Base-by-base conservation (phyloP, 2,113 vertebrate species). In the Pycnonotus jocosus region DNA sequence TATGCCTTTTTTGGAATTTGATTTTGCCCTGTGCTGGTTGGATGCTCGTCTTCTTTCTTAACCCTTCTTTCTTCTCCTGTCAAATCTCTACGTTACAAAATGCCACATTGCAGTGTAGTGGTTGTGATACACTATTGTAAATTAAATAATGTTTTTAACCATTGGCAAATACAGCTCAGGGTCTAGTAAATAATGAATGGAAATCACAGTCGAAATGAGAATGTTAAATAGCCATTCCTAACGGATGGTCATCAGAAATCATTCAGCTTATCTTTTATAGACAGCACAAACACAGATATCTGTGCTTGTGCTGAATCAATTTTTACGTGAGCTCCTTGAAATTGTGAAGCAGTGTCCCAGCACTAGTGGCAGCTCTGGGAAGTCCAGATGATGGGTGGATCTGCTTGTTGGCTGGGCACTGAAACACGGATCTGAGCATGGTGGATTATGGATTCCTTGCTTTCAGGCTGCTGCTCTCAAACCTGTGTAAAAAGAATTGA, bases 361-460 rank as follows among this genome's bases (percentile, higher is more conserved):
- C 23, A 4, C 21, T 7, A 3, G 40, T 65, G 62, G 48, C 23
- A 25, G 11, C 58, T 35, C 14, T 25, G 56, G 64, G 77, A 48
- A 70, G 16, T 14, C 28, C 35, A 20, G 47, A 3, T 2, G 33
- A 27, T 11, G 35, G 27, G 6, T 57, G 23, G n/a, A 8, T 71
- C 9, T 0, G 0, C 9, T 35, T n/a, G 54, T 21, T 70, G 23
- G 3, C 33, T 35, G n/a, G 16, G 38, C 21, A 7, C 30, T 40
- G 62, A 28, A 38, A 37, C 15, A 5, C 0, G 0, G 18, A 4
- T 22, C 27, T 17, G 77, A 62, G 42, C 21, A 1, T 3, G 9
- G 7, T 54, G 38, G 24, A 2, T n/a, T 37, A 15, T 62, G 78
- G 51, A 31, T 50, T 25, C 30, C 47, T 45, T 60, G 35, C 19